These are phyloP conservation scores for Hymenochirus boettgeri DNA, from an alignment of 2,113 vertebrate genomes.

Conservation along the genomic window DNA sequence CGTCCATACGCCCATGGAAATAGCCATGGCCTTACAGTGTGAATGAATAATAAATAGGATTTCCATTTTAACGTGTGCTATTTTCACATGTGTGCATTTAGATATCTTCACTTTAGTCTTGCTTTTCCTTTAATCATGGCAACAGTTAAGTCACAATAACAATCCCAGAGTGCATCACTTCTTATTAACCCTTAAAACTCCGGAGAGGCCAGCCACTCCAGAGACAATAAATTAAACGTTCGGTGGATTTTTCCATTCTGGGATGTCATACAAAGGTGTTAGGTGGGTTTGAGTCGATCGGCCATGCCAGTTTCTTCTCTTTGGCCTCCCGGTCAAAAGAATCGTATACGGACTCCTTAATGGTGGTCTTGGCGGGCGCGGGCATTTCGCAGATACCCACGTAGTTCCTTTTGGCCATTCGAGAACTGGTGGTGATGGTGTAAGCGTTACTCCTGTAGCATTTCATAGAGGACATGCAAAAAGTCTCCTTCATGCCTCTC, in stretches of 20 bases:
- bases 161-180: not conserved
- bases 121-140: not conserved
- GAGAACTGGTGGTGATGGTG: constrained; percentile 90
- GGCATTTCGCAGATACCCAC: constrained; percentile 82
- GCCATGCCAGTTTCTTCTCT: constrained; percentile 90
- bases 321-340: constrained; percentile 82
- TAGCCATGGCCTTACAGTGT: too few species aligned
- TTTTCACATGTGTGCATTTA: not conserved
- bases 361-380: constrained; percentile 60
- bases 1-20: too few species aligned
- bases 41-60: not conserved
- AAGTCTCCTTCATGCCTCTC: constrained; percentile 87
- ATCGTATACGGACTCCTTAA: constrained; percentile 80
- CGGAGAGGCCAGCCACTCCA: not conserved
- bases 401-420: constrained; percentile 90
- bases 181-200: not conserved
- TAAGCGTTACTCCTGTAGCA: constrained; percentile 93
- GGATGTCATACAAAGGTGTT: constrained; percentile 82
- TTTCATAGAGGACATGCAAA: constrained; percentile 95
- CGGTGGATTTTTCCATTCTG: too few species aligned
- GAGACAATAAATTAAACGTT: not conserved
- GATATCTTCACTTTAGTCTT: not conserved
- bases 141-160: not conserved
- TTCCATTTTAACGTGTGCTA: not conserved
- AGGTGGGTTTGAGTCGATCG: constrained; percentile 79